phyloP scores from a whole-genome alignment of 2,888 invertebrate genomes.

The Andrena trimmerana region DNA sequence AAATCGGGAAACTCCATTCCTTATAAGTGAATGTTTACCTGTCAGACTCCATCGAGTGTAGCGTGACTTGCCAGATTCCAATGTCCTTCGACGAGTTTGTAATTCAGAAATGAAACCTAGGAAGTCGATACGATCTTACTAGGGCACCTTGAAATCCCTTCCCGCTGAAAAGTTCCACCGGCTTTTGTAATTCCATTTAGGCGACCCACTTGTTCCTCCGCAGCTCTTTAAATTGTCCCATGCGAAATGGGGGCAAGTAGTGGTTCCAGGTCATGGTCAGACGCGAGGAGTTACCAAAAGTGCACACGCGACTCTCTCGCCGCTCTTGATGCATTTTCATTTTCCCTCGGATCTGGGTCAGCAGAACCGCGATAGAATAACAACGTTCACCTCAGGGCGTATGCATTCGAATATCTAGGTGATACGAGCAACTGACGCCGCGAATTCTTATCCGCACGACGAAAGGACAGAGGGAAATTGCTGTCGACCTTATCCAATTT shows the following conservation, averaged over 20 bases:
- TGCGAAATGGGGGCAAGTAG: constrained; percentile 43
- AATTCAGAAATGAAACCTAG: not conserved
- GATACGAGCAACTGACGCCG: not conserved
- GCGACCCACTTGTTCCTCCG: constrained; percentile 19
- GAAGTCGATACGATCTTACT: constrained; percentile 2
- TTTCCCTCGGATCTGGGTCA: constrained; percentile 15
- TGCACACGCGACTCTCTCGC: not conserved
- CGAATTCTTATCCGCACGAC: constrained; percentile 12
- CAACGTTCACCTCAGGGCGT: constrained; percentile 25
- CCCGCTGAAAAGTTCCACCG: not conserved
- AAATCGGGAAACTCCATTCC: too few relatives aligned
- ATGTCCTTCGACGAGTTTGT: not conserved
- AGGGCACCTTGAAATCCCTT: constrained; percentile 11
- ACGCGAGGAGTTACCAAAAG: constrained; percentile 14
- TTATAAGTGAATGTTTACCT: too few relatives aligned
- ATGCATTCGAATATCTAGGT: constrained; percentile 1
- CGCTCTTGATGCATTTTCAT: not conserved
- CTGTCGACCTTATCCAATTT: constrained; percentile 17
- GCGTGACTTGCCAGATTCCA: too few relatives aligned
- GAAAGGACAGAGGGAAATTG: not conserved
- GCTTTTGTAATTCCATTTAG: not conserved
- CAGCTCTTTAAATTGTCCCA: not conserved
- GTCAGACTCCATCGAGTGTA: too few relatives aligned
- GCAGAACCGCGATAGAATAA: not conserved
- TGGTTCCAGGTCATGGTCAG: constrained; percentile 46